Percentiles rank a stretch among this genome's conserved stretches.
These are phyloP conservation scores for Artemisiospiza belli DNA, from an alignment of 2,113 vertebrate species.

Conservation along the genomic window DNA sequence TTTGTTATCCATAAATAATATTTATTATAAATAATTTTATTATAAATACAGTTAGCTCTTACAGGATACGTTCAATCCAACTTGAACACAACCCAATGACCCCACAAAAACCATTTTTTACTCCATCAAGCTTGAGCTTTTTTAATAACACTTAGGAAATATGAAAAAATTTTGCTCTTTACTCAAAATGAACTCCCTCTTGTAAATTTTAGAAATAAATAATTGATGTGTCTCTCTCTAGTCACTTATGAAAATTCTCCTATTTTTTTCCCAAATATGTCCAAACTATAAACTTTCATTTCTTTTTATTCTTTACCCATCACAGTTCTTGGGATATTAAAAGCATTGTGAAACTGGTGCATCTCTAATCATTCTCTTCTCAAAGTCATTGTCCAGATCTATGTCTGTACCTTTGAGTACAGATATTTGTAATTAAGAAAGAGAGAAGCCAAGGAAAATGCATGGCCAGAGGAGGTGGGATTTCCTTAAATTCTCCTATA, in stretches of 20 bases:
- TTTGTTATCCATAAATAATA: background rate
- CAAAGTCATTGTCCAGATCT: background rate
- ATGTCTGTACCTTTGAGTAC: background rate
- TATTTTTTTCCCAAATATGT: background rate
- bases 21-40: background rate
- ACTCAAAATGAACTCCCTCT: background rate
- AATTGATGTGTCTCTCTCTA: background rate
- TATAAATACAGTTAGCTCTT: background rate
- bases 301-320: background rate
- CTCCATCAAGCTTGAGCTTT: background rate
- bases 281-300: background rate
- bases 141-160: background rate
- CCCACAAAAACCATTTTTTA: background rate
- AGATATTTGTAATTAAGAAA: background rate
- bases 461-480: background rate
- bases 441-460: background rate
- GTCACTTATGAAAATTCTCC: background rate
- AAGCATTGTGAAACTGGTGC: background rate
- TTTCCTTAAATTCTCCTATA: background rate
- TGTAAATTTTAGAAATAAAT: background rate
- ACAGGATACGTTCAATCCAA: background rate
- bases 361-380: background rate
- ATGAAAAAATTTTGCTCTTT: background rate
- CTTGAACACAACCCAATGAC: background rate
- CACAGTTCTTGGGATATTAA: background rate